Evolutionary conservation across 2,113 vertebrate genomes (phyloP), one percentile per base, ranked within the genome.

Genomic region (Girardinichthys multiradiatus): DNA sequence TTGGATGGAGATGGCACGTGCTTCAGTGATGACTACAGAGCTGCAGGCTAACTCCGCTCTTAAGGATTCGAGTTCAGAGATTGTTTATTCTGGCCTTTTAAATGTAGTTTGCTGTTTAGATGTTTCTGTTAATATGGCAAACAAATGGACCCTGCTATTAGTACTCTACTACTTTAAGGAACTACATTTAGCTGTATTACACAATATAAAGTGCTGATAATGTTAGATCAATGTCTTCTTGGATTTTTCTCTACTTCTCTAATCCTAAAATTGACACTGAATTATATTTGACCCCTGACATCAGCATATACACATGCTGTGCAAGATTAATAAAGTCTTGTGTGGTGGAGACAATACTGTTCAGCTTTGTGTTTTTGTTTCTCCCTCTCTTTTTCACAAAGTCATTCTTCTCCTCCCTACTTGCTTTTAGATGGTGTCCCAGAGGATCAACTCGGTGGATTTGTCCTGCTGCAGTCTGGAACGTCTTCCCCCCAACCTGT

Each of bases 381-480:
- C 63, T 74, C 12, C 68, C 59, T 69, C 67, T 75, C 26, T 61
- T 28, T 14, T 51, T 72, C 26, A 68, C 71, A 64, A 63, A 42
- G 59, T 35, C 51, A 24, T 67, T 33, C 1, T 48, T 63, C 51
- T 70, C 48, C 62, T 27, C 54, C 29, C 24, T 65, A 26, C 57
- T 62, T 64, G 21, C 78, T 27, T 87, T 59, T 82, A 99, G 98
- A 94, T 99, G 92, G 97, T 97, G 70, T 99, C 98, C 28, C 98
- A 99, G 79, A 96, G 98, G 60, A 98, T 99, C 91, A 97, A 96
- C 91, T 99, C 98, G 1, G 98, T 98, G 81, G 98, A 99, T 91
- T 95, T 99, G 85, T 99, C 98, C 0, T 98, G 97, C 88, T 99
- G 98, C 91, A 99, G 96, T 90, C 87, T 99, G 91, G 98, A 99